A percentile compares a stretch with the other conserved stretches of the same genome.
These are phyloP conservation scores for Rhea pennata DNA, from an alignment of 2,113 vertebrate genomes.

Conservation along the genomic window DNA sequence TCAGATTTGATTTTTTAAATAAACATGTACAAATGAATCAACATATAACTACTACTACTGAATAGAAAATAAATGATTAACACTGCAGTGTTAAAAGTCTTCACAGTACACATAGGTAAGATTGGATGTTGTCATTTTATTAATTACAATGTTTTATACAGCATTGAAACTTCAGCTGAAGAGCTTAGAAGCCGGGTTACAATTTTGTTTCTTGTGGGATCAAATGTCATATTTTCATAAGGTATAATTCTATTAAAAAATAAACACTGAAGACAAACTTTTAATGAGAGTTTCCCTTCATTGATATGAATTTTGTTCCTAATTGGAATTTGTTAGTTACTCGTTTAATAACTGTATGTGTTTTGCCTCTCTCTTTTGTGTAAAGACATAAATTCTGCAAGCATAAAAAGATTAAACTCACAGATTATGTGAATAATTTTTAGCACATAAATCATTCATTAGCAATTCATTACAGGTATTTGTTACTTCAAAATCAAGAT, in stretches of 20 bases:
- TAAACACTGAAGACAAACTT: not conserved
- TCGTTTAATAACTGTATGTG: not conserved
- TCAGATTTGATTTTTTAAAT: not conserved
- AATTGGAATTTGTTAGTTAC: not conserved
- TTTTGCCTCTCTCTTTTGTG: not conserved
- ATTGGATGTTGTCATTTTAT: not conserved
- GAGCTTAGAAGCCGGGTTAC: not conserved
- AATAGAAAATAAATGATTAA: not conserved
- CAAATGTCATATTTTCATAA: not conserved
- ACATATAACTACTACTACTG: not conserved
- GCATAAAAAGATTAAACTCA: not conserved
- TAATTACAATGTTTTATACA: not conserved
- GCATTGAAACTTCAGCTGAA: not conserved
- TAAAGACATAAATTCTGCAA: not conserved
- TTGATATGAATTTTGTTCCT: not conserved
- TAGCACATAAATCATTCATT: not conserved
- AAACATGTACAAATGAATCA: not conserved
- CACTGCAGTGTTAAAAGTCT: not conserved
- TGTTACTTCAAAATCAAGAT: not conserved
- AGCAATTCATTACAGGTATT: not conserved
- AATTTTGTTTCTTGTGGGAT: not conserved
- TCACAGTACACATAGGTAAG: rapidly evolving
- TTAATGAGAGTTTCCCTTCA: not conserved
- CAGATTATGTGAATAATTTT: not conserved
- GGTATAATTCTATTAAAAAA: not conserved